Conservation (phyloP, 2,888 invertebrate species). For the Chrysolina haemoptera region DNA sequence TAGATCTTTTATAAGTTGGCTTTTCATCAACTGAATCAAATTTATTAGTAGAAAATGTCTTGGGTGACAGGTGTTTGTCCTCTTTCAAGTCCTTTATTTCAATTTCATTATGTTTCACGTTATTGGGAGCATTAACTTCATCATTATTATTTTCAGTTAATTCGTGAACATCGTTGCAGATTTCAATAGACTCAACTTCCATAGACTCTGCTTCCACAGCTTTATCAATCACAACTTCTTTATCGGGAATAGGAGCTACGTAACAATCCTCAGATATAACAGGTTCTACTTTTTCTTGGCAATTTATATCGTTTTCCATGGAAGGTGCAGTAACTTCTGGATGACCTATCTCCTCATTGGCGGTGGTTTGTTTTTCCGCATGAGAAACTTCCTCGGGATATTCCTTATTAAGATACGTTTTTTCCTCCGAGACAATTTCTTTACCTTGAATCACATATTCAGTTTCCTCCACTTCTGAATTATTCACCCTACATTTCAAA, state of each 20-base stretch:
- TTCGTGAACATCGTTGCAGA: not conserved
- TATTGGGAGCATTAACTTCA: not conserved
- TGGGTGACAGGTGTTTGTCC: not conserved
- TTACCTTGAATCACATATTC: constrained; percentile 8
- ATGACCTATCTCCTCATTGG: not conserved
- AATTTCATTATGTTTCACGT: not conserved
- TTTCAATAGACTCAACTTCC: not conserved
- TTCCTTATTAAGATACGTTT: constrained; percentile 26
- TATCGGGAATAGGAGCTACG: not conserved
- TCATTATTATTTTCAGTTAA: not conserved
- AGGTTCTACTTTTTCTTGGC: not conserved
- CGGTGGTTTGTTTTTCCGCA: not conserved
- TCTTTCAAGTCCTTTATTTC: not conserved
- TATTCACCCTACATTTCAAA: not conserved
- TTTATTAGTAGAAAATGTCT: constrained; percentile 14
- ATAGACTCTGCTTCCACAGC: not conserved
- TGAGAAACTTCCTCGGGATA: not conserved
- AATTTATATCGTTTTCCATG: not conserved
- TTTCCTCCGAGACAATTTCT: constrained; percentile 19
- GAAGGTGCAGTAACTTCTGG: not conserved
- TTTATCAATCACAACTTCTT: constrained; percentile 1
- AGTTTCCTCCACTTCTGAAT: constrained; percentile 10
- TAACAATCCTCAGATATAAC: not conserved
- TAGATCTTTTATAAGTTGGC: constrained; percentile 43
- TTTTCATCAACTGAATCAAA: constrained; percentile 13